Evolutionary conservation across 37 sponge, comb jelly and placozoan genomes (phyloP).

Genomic region (Cliona cf. orientalis): DNA sequence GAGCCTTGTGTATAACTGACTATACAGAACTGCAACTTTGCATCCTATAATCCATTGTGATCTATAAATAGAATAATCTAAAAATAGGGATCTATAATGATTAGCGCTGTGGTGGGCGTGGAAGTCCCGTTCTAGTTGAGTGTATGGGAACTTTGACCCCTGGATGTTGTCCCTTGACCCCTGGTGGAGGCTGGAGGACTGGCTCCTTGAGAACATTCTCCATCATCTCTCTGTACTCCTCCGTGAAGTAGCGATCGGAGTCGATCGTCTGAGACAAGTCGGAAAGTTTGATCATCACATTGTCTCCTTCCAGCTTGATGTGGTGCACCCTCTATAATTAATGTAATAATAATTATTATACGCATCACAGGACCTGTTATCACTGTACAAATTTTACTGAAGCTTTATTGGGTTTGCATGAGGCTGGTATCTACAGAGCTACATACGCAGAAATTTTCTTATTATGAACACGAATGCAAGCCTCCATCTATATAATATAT

Average conservation of each 20-base stretch:
- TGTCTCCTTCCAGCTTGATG: constrained; percentile 43
- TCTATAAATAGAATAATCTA: neutral
- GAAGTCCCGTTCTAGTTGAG: constrained; percentile 53
- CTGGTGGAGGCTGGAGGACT: constrained; percentile 5
- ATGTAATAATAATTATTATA: no score
- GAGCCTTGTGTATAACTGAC: no score
- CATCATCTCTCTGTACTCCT: constrained; percentile 57
- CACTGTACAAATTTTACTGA: no score
- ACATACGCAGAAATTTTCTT: no score
- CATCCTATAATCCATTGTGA: neutral
- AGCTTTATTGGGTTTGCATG: no score
- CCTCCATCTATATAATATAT: no score
- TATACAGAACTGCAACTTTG: neutral
- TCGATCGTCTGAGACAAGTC: constrained; percentile 37
- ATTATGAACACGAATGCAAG: no score
- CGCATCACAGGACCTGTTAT: no score
- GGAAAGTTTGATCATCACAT: constrained; percentile 65
- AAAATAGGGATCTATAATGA: constrained; percentile 7
- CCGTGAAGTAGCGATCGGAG: constrained; percentile 81
- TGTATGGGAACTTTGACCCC: constrained; percentile 60
- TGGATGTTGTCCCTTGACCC: no score
- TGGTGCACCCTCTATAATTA: constrained; percentile 59
- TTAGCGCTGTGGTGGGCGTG: neutral
- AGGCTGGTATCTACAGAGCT: no score
- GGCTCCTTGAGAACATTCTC: constrained; percentile 66